A percentile compares a stretch with the other conserved stretches of the same genome.
Evolutionary conservation across 2,113 vertebrate genomes (phyloP).

Genomic region (Stegastes partitus): DNA sequence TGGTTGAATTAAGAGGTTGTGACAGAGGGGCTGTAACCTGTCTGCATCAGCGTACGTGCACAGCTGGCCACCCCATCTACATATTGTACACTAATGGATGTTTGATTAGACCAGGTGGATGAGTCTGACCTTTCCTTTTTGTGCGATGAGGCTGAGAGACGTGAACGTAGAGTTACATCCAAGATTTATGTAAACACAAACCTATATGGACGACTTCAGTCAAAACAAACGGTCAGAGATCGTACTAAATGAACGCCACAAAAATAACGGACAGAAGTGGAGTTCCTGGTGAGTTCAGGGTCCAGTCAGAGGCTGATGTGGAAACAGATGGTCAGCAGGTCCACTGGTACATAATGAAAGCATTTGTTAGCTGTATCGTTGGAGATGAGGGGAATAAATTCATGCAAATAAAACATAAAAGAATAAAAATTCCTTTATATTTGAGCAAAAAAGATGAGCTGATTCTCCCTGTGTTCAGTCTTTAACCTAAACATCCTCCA

Average conservation of each 20-base stretch:
- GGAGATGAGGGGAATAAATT: background rate
- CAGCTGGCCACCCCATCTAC: constrained; percentile 55
- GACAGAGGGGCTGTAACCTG: constrained; percentile 44
- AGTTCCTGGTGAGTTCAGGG: no score
- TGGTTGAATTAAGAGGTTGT: constrained; percentile 58
- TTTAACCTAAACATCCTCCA: background rate
- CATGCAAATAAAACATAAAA: background rate
- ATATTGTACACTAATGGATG: constrained; percentile 62
- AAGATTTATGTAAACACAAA: background rate
- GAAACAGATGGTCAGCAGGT: background rate
- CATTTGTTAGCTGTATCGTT: background rate
- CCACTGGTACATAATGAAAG: background rate
- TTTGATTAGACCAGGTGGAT: constrained; percentile 69
- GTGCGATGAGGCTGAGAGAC: constrained; percentile 1
- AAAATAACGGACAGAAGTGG: no score
- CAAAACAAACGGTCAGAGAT: background rate
- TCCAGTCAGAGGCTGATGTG: no score
- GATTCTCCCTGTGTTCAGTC: background rate
- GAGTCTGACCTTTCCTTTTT: constrained; percentile 64
- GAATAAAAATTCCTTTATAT: no score
- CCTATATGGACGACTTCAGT: no score
- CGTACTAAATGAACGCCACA: no score
- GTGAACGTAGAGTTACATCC: constrained; percentile 3
- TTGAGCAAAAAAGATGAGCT: background rate
- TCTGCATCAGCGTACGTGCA: constrained; percentile 25